A percentile compares a stretch with the other conserved stretches of the same genome.
Conservation (phyloP, 1,140 invertebrate species). For the Ceratina australensis region DNA sequence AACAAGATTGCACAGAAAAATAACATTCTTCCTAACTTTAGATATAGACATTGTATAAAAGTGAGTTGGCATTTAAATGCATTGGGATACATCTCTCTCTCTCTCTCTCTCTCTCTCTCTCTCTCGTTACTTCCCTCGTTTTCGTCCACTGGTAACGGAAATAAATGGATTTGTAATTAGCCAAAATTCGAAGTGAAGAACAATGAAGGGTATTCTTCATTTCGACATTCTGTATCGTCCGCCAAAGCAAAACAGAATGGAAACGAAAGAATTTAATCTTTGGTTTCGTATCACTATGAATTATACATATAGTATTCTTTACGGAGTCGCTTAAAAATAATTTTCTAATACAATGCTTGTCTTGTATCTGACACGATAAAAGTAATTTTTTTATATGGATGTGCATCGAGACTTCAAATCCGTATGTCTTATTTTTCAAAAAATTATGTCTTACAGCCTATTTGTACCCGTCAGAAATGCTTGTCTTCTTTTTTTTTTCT, state of each 20-base stretch:
- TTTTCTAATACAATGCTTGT: conserved; percentile 21
- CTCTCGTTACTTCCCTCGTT: too few species aligned
- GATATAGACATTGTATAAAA: conserved; percentile 60
- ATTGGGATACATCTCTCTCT: conserved; percentile 44
- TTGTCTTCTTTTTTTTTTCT: conserved; percentile 60
- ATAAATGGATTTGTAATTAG: conserved; percentile 52
- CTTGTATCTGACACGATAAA: conserved; percentile 45
- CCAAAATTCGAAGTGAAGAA: conserved; percentile 53
- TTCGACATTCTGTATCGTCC: conserved; percentile 31
- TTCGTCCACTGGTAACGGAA: conserved; percentile 28
- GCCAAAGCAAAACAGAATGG: conserved; percentile 3
- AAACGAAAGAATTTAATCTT: conserved; percentile 7
- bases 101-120: conserved; percentile 19
- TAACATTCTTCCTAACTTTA: conserved; percentile 67
- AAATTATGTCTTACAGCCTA: conserved; percentile 72
- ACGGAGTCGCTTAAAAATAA: conserved; percentile 22
- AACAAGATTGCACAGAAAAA: conserved; percentile 72
- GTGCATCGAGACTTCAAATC: conserved; percentile 71
- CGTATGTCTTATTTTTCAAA: conserved; percentile 65
- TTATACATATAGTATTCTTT: conserved; percentile 33
- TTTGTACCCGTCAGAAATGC: conserved; percentile 78
- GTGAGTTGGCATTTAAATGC: conserved; percentile 58
- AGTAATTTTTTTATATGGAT: conserved; percentile 46
- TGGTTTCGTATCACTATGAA: background rate
- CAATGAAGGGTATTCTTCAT: conserved; percentile 33